A percentile compares a stretch with the other conserved stretches of the same genome.
Conservation (phyloP, 2,888 invertebrate genomes). For the Caenorhabditis virilis region DNA sequence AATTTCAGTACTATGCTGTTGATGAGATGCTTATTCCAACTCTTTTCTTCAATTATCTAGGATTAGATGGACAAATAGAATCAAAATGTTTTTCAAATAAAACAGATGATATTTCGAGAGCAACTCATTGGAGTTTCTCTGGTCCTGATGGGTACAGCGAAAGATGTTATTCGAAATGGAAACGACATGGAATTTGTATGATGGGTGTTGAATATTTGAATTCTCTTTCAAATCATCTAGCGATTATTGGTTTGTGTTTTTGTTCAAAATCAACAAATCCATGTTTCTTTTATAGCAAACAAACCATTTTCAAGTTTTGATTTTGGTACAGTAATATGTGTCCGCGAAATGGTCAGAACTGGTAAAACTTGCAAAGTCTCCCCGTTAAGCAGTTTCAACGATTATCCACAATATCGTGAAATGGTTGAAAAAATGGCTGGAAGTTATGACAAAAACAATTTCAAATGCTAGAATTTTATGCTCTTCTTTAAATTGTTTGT, state of each 20-base stretch:
- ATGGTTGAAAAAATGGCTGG: background rate
- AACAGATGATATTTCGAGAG: slow-evolving; percentile 15
- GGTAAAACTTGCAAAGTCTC: slow-evolving; percentile 9
- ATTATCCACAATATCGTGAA: slow-evolving; percentile 2
- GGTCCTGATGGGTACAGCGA: slow-evolving; percentile 14
- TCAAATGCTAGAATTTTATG: background rate
- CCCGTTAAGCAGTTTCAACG: background rate
- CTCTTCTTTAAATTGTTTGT: too few species aligned
- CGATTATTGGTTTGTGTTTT: too few species aligned
- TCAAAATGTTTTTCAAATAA: slow-evolving; percentile 13
- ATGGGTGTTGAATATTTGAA: slow-evolving; percentile 24
- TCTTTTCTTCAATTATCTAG: slow-evolving; percentile 27
- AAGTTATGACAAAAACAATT: background rate
- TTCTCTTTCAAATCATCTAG: too few species aligned
- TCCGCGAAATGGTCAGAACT: slow-evolving; percentile 18
- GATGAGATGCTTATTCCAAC: slow-evolving; percentile 31
- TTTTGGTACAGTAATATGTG: slow-evolving; percentile 27
- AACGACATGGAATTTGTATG: slow-evolving; percentile 28
- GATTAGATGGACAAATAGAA: slow-evolving; percentile 34
- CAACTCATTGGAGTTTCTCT: slow-evolving; percentile 16
- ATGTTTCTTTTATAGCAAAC: slow-evolving; percentile 17
- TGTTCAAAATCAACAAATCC: too few species aligned
- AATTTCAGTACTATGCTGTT: slow-evolving; percentile 24
- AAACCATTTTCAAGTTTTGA: slow-evolving; percentile 21
- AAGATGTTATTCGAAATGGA: slow-evolving; percentile 27